These are phyloP conservation scores for Octopus bimaculoides DNA, from an alignment of 1,140 invertebrate genomes.

Conservation along the genomic window DNA sequence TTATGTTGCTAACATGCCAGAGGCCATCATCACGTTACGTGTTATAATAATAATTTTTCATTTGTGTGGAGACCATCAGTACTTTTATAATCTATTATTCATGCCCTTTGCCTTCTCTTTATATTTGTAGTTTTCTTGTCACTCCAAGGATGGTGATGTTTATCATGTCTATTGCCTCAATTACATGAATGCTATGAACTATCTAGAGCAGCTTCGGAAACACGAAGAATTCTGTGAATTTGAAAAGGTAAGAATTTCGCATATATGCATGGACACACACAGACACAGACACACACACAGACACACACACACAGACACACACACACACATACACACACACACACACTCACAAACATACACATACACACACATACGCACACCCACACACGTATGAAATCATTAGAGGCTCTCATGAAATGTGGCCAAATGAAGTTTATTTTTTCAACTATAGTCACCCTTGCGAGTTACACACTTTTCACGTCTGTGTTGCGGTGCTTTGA, in stretches of 20 bases:
- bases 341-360: not conserved
- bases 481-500: too few relatives aligned
- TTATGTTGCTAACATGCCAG: too few relatives aligned
- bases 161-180: slow-evolving; percentile 67
- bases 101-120: not conserved
- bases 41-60: too few relatives aligned
- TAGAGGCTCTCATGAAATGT: too few relatives aligned
- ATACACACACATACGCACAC: not conserved
- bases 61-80: too few relatives aligned
- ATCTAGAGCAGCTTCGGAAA: slow-evolving; percentile 63
- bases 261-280: not conserved
- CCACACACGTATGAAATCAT: not conserved
- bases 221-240: slow-evolving; percentile 66
- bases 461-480: too few relatives aligned
- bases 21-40: too few relatives aligned
- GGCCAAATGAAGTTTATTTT: too few relatives aligned
- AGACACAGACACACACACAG: not conserved
- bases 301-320: not conserved
- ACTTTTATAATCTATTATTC: too few relatives aligned
- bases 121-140: slow-evolving; percentile 48
- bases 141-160: slow-evolving; percentile 58
- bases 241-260: slow-evolving; percentile 61
- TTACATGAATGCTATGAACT: slow-evolving; percentile 66
- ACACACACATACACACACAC: not conserved
- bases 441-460: too few relatives aligned